Percentiles rank a stretch among this genome's conserved stretches.
These are phyloP conservation scores for Carcina quercana DNA, from an alignment of 2,888 invertebrate species.

Conservation along the genomic window DNA sequence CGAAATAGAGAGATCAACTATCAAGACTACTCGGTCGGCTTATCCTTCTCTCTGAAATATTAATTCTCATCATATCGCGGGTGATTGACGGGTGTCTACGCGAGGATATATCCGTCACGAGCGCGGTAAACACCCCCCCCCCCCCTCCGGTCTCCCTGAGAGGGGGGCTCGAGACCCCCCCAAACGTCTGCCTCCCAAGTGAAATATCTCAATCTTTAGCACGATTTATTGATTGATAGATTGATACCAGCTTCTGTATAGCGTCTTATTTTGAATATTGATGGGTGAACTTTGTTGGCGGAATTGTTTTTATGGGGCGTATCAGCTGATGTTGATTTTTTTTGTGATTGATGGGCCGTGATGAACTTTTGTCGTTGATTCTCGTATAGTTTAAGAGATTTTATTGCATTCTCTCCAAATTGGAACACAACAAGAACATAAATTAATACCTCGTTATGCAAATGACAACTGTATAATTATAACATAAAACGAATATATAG, in stretches of 20 bases:
- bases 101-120: slow-evolving; percentile 69
- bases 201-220: slow-evolving; percentile 71
- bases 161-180: slow-evolving; percentile 13
- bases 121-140: slow-evolving; percentile 47
- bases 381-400: too few relatives aligned
- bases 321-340: too few relatives aligned
- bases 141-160: slow-evolving; percentile 12
- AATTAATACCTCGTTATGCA: too few relatives aligned
- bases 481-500: too few relatives aligned
- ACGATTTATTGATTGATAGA: slow-evolving; percentile 70
- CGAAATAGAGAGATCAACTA: slow-evolving; percentile 24
- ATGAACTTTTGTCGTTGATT: too few relatives aligned
- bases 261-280: slow-evolving; percentile 20
- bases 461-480: too few relatives aligned
- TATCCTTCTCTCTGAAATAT: slow-evolving; percentile 48
- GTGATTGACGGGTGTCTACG: slow-evolving; percentile 70
- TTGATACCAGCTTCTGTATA: slow-evolving; percentile 37
- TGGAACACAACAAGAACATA: too few relatives aligned
- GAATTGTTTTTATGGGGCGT: neutral
- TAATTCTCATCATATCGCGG: slow-evolving; percentile 67
- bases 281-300: slow-evolving; percentile 1
- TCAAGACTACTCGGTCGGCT: slow-evolving; percentile 33
- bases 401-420: too few relatives aligned
- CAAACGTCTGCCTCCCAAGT: slow-evolving; percentile 33
- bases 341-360: too few relatives aligned